Base-by-base conservation (phyloP, 2,888 invertebrate species). In the Camponotus fellah region DNA sequence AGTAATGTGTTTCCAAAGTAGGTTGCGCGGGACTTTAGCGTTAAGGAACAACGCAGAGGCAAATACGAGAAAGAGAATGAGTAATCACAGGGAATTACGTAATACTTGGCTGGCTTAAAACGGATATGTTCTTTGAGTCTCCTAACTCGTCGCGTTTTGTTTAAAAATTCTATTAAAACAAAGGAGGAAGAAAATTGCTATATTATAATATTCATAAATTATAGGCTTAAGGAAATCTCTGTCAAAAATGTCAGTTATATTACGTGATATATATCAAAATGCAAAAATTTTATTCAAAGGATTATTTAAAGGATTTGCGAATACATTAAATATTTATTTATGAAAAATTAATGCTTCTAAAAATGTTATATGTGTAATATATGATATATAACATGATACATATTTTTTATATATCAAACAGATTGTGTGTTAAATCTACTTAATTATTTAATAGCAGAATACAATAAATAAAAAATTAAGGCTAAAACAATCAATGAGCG, bases 41-140 rank as follows among this genome's bases (percentile, higher is more conserved):
- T 32, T 82, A 84, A 85, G 26, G 26, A 72, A 86, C 72, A 89
- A 88, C 82, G 82, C n/a, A 53, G 53, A 82, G 60, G 69, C 60
- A 58, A 49, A 49, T 26, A 14, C 9, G 32, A 77, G n/a, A 88
- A 88, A 87, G 82, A 58, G 89, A 86, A 88, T 89, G 56, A n/a
- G 58, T 84, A 87, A 89, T 84, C 84, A 86, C 43, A 86, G 71
- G 66, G 84, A 89, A 87, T 89, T 84, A 82, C 69, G 34, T 75
- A 85, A 58, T 34, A 34, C 58, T 32, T 12, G 12, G 46, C 14
- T 72, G 49, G n/a, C 34, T 80, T 80, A 80, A 62, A 74, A 72
- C 5, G 37, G 4, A 72, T 37, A 62, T 40, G 2, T 72, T 21
- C 34, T 60, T 81, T 74, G 62, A 81, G 9, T 37, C 17, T 53